Evolutionary conservation across 2,797 vertebrate species (phyloP), one percentile per base, ranked within the genome.

Genomic region (Fundulus diaphanus): DNA sequence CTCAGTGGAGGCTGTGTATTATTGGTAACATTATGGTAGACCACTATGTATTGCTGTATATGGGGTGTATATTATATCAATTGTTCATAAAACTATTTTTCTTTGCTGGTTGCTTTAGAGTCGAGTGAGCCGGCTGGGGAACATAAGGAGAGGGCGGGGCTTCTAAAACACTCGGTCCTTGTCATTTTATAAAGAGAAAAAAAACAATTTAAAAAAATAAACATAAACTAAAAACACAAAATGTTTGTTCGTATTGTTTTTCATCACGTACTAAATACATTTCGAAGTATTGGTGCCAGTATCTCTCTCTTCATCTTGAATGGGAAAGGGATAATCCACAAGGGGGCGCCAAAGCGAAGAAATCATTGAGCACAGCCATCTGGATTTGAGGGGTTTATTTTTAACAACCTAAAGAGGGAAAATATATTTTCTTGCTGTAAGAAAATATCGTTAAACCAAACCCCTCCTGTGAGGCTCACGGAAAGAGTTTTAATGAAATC

Each of bases 41-140:
- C 93, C 94, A 95, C 94, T 95, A 93, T 95, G 94, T 95, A 94
- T 94, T 95, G 93, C 94, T 96, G 94, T 95, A 94, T 89, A 94
- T 95, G 89, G 90, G 90, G 90, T 94, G 93, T 94, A 95, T 93
- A 93, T 93, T 95, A 93, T 94, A 94, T 93, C 92, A 87, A 91
- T 89, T 92, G 93, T 94, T 89, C 86, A 93, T 92, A 90, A 84
- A 84, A 91, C 77, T 92, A 88, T 93, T 92, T 94, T 94, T 92
- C 89, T 94, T 92, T 90, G 92, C 94, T 92, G 90, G 91, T 93
- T 92, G 89, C 92, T 93, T 87, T 91, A 88, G 82, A 86, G 76
- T 88, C 27, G 9, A 91, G 84, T 88, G 89, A 67, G 83, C 89
- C 72, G 85, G 91, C 92, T 85, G 84, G 90, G 88, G 86, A 42